Conservation (phyloP, 2,113 vertebrate species). For the Myotis lucifugus region DNA sequence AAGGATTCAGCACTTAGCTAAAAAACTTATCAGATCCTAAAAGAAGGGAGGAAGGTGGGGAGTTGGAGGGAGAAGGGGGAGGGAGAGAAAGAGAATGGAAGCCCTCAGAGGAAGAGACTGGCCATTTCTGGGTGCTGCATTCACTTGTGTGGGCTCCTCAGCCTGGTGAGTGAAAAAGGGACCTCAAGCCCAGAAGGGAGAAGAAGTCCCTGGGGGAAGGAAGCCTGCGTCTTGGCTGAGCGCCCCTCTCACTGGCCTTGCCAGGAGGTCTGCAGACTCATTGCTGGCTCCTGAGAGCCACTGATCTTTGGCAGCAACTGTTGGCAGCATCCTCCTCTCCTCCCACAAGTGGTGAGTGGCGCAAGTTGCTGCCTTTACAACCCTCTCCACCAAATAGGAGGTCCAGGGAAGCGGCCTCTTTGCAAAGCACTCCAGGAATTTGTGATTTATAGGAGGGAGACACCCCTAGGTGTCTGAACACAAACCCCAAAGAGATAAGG, state of each 20-base stretch:
- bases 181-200: not conserved
- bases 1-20: not conserved
- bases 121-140: not conserved
- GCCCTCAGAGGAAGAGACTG: not conserved
- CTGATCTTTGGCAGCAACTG: not conserved
- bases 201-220: not conserved
- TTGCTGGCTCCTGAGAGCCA: not conserved
- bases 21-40: not conserved
- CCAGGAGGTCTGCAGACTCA: not conserved
- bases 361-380: not conserved
- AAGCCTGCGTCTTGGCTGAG: not conserved
- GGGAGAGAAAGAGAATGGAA: not conserved
- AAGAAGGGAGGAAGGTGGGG: not conserved
- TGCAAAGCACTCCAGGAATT: not conserved
- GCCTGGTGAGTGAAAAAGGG: not conserved
- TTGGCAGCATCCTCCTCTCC: not conserved
- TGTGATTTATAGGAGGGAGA: constrained; percentile 21
- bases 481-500: not conserved
- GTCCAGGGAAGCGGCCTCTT: not conserved
- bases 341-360: not conserved
- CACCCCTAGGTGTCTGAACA: not conserved
- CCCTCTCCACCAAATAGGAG: not conserved
- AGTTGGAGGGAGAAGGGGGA: no score
- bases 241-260: no score
- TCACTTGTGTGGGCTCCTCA: not conserved